Evolutionary conservation across 64 coral and sea anemone genomes (phyloP).

Genomic region (Actinia equina): DNA sequence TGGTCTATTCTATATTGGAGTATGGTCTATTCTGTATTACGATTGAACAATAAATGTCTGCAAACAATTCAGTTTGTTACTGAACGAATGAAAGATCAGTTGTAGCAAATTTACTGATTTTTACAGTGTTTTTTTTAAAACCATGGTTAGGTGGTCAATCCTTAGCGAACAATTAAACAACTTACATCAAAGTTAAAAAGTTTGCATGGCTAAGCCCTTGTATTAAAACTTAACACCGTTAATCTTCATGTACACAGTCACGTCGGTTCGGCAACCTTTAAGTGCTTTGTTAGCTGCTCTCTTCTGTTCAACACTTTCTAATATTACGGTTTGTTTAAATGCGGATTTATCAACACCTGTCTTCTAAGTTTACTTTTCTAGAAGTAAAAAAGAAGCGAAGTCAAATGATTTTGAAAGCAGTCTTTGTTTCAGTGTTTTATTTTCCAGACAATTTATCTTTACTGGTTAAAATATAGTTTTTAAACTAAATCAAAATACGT

Average conservation of each 20-base stretch:
- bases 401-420: background rate
- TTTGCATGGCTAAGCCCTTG: no score
- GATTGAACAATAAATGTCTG: no score
- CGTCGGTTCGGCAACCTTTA: background rate
- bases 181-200: background rate
- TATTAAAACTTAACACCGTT: background rate
- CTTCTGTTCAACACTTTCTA: background rate
- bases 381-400: background rate
- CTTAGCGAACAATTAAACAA: background rate
- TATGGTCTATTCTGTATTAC: no score
- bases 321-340: slow-evolving; percentile 5
- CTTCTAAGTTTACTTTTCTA: background rate
- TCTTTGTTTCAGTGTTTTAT: slow-evolving; percentile 6
- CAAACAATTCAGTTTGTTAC: no score
- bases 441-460: background rate
- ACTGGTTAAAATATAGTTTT: no score
- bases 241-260: background rate
- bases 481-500: no score
- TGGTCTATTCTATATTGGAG: no score
- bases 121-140: no score
- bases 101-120: no score
- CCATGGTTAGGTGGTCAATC: background rate
- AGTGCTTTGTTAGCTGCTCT: slow-evolving; percentile 5
- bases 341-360: background rate
- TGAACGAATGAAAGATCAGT: no score